A percentile compares a stretch with the other conserved stretches of the same genome.
Evolutionary conservation across 2,113 vertebrate genomes (phyloP).

Genomic region (Tragelaphus scriptus): DNA sequence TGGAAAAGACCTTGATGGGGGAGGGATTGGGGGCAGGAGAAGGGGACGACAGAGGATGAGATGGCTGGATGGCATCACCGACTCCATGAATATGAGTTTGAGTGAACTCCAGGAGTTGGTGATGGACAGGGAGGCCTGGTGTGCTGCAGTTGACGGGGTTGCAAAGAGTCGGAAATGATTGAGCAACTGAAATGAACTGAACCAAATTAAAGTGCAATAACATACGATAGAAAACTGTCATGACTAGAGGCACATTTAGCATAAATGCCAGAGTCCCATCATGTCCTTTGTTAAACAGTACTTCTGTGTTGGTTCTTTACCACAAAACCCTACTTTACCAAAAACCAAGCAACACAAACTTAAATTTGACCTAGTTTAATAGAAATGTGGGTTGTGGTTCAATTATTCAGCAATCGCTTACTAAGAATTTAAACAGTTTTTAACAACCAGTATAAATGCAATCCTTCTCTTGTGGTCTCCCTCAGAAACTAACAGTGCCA

Average conservation of each 20-base stretch:
- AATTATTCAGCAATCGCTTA: constrained; percentile 68
- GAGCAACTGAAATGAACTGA: too few species aligned
- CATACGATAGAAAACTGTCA: neutral
- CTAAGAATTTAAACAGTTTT: constrained; percentile 66
- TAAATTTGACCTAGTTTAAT: constrained; percentile 79
- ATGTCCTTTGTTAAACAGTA: neutral
- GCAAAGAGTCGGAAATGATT: too few species aligned
- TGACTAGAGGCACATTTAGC: neutral
- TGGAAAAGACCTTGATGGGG: too few species aligned
- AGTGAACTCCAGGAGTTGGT: too few species aligned
- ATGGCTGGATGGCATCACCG: too few species aligned
- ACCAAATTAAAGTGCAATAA: neutral
- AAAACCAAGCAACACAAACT: constrained; percentile 25
- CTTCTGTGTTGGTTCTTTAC: neutral
- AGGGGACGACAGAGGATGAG: too few species aligned
- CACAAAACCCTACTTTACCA: constrained; percentile 44
- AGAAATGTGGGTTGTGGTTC: constrained; percentile 71
- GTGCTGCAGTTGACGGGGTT: too few species aligned
- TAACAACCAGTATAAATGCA: constrained; percentile 61
- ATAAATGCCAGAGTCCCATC: neutral
- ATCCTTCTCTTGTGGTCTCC: constrained; percentile 60
- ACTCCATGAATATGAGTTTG: too few species aligned
- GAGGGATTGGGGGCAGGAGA: too few species aligned
- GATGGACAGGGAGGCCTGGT: too few species aligned
- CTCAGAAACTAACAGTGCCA: constrained; percentile 40